Evolutionary conservation across 2,113 vertebrate genomes (phyloP), one percentile per base, ranked within the genome.

Genomic region (Dendropsophus ebraccatus): DNA sequence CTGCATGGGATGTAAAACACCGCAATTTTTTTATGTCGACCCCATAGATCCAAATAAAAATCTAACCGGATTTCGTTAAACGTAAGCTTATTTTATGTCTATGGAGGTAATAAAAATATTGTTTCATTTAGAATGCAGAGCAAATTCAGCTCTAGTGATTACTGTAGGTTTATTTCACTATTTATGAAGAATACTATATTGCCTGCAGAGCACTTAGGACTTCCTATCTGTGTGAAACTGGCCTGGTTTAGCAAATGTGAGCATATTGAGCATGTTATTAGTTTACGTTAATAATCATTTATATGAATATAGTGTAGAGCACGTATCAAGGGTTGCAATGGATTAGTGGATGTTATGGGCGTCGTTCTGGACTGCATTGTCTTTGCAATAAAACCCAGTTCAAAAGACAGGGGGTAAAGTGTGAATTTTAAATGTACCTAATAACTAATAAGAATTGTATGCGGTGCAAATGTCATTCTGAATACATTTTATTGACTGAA

Each of bases 401-500:
- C 37, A 85, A 7, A 50, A 85, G 60, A 54, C 75, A 52, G 52
- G 28, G 65, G 17, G 13, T 67, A 45, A 62, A 86, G 69, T 81
- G 25, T 50, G 69, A 86, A 86, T 62, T 73, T 62, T 90, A 94
- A 92, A 91, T 86, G 89, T 78, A 87, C 87, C 88, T 90, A 89
- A 90, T 91, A 91, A 92, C 91, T 91, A 92, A 91, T 93, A 93
- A 94, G 93, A 93, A 93, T 89, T 91, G 90, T 91, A 91, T 90
- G 92, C 92, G 91, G 93, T 92, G 91, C 90, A 91, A 92, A 94
- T 91, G 92, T 91, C 91, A 91, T 89, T 90, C 90, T 90, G 89
- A 91, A 92, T 92, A 92, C 91, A 93, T 93, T 94, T 93, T 94
- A 95, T 92, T 94, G 95, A 94, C 94, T 93, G 94, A 94, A 93